These are phyloP conservation scores for Clinocottus analis DNA, from an alignment of 2,113 vertebrate species.

Conservation along the genomic window DNA sequence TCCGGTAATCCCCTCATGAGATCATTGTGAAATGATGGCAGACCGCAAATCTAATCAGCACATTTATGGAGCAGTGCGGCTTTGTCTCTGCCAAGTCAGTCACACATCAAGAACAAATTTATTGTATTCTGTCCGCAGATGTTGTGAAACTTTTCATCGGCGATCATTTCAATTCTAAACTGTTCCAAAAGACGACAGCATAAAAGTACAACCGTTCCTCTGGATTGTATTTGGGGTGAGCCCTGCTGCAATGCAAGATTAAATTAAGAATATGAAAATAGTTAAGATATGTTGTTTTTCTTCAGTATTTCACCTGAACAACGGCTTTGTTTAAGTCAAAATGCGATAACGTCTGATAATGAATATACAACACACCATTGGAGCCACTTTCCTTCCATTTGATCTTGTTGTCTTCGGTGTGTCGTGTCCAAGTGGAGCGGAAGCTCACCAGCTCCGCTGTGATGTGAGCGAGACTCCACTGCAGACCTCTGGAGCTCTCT, in stretches of 20 bases:
- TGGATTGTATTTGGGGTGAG: not conserved
- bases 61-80: constrained; percentile 24
- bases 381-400: constrained; percentile 92
- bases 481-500: constrained; percentile 89
- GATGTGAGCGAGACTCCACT: constrained; percentile 89
- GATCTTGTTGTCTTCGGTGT: constrained; percentile 95
- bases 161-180: not conserved
- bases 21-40: constrained; percentile 46
- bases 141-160: not conserved
- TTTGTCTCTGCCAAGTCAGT: constrained; percentile 24
- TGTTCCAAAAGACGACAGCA: not conserved
- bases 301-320: not conserved
- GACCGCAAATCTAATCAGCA: constrained; percentile 62
- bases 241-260: not conserved
- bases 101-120: constrained; percentile 1
- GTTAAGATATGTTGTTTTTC: not conserved
- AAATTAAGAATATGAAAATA: not conserved
- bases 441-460: constrained; percentile 91
- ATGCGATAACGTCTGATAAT: not conserved
- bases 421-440: constrained; percentile 90
- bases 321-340: not conserved
- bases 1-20: constrained; percentile 45
- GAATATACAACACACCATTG: constrained; percentile 80
- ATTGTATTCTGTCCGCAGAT: not conserved
- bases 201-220: not conserved